Evolutionary conservation across 2,888 invertebrate species (phyloP).

Genomic region (Troides aeacus): DNA sequence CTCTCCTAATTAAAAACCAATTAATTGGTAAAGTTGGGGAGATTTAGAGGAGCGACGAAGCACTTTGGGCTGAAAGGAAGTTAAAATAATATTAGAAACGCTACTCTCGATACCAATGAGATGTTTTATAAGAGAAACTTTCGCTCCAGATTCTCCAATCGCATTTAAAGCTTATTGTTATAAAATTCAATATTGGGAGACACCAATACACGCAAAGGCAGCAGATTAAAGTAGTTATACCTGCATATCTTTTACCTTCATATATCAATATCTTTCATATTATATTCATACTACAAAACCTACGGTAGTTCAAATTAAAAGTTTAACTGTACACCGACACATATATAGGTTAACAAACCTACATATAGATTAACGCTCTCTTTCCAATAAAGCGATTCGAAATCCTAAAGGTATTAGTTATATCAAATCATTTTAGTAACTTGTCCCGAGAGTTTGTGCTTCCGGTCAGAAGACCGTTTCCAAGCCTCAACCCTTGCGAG

Average conservation of each 20-base stretch:
- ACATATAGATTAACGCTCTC: too few species aligned
- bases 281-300: neutral
- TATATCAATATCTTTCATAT: too few species aligned
- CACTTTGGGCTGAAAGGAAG: conserved; percentile 7
- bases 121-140: conserved; percentile 5
- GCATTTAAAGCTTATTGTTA: neutral
- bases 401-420: neutral
- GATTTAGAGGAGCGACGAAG: conserved; percentile 25
- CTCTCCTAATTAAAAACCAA: conserved; percentile 58
- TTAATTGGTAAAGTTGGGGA: conserved; percentile 36
- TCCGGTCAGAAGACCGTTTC: conserved; percentile 21
- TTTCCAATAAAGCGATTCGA: neutral
- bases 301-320: neutral
- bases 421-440: neutral
- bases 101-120: conserved; percentile 5
- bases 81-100: conserved; percentile 14
- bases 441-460: conserved; percentile 13
- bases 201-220: neutral
- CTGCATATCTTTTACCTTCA: too few species aligned
- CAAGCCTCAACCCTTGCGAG: conserved; percentile 24
- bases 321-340: too few species aligned
- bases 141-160: neutral
- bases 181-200: neutral
- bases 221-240: neutral
- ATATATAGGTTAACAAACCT: too few species aligned